Base-by-base conservation (phyloP, 2,888 invertebrate genomes). In the Epiblema foenella region DNA sequence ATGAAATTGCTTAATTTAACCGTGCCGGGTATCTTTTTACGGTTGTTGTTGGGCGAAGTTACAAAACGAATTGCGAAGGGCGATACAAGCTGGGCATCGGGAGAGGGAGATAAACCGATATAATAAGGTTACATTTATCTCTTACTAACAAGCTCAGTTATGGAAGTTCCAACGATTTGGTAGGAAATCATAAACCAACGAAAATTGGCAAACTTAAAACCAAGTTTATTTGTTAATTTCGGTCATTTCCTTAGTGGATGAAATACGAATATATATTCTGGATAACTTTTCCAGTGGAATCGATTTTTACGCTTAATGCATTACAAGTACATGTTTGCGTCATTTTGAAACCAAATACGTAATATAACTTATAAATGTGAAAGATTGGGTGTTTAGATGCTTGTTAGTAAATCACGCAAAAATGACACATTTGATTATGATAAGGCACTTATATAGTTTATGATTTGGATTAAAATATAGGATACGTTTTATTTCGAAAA, bases 201-300 rank as follows among this genome's bases (percentile, higher is more conserved):
- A 83, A 83, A 87, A 88, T 84, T 81, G 86, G 77, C 76, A 63
- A 89, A 89, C 85, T 89, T 89, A 84, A 89, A 89, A 87, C 87
- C 66, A 75, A 74, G 67, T 75, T 73, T 69, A 68, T 71, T 74
- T 67, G 59, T 67, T 74, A 74, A 74, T 75, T 75, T 75, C 29
- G 63, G 70, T 70, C 65, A 71, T 73, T 73, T 73, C 73, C 71
- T 71, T 71, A 57, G 71, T 62, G 56, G 67, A 51, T 71, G 71
- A 67, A 67, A 66, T 71, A 67, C 62, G 46, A 24, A 49, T 49
- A 62, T 56, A 62, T 66, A 58, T 70, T 15, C 46, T 56, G 62
- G 60, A 17, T 18, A 62, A 54, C 42, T 59, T 62, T 64, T n/a
- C 33, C 37, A 37, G 54, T 20, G 42, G 24, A 46, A 29, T 29